phyloP scores from a whole-genome alignment of 2,888 invertebrate genomes.

The Drosophila kokeensis region DNA sequence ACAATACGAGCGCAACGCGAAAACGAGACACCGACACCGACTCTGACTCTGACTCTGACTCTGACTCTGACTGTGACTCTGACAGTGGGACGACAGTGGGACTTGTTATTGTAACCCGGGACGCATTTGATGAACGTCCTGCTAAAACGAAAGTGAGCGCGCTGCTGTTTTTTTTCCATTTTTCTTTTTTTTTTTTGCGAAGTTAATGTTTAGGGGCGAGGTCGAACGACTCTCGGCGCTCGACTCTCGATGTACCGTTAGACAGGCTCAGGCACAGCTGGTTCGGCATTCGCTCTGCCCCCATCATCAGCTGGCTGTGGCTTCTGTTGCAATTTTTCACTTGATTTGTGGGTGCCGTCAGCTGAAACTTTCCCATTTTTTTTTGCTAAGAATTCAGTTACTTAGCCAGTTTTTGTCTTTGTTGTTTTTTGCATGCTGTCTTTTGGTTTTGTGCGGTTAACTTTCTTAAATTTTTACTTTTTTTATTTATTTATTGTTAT shows the following conservation, averaged over 20 bases:
- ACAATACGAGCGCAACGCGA: constrained; percentile 63
- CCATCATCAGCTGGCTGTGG: constrained; percentile 38
- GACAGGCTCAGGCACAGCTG: constrained; percentile 41
- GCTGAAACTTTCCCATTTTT: constrained; percentile 32
- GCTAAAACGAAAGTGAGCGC: constrained; percentile 58
- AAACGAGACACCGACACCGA: constrained; percentile 36
- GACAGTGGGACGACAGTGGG: constrained; percentile 15
- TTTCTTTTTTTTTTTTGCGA: not conserved
- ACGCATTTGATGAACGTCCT: constrained; percentile 53
- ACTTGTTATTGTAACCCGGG: constrained; percentile 21
- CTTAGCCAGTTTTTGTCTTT: constrained; percentile 12
- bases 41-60: constrained; percentile 3
- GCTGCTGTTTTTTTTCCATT: not conserved
- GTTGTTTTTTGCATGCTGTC: constrained; percentile 1
- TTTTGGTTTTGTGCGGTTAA: not conserved
- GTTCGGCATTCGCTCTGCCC: constrained; percentile 23
- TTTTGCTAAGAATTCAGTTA: constrained; percentile 30
- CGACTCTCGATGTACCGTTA: constrained; percentile 17
- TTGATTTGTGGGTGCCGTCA: constrained; percentile 54
- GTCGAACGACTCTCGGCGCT: constrained; percentile 30
- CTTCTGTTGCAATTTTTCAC: constrained; percentile 36
- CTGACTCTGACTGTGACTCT: constrained; percentile 1
- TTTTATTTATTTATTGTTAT: constrained; percentile 8
- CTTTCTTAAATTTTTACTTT: not conserved
- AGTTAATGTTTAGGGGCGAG: constrained; percentile 45